These are phyloP conservation scores for Drosophila ananassae DNA, from an alignment of 1,140 invertebrate genomes.

Conservation along the genomic window DNA sequence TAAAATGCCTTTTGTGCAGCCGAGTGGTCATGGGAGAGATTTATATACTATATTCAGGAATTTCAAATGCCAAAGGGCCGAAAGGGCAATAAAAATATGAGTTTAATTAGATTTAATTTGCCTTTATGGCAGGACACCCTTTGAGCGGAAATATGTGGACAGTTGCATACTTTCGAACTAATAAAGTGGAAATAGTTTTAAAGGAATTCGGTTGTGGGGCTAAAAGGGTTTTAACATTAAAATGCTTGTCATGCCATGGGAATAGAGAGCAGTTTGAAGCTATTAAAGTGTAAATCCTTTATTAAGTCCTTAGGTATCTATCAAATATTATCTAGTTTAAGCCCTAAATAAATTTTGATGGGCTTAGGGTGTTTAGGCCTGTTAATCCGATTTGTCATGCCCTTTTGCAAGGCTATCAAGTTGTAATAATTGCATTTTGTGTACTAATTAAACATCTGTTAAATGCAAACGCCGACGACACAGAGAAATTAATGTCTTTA, in stretches of 20 bases:
- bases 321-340: background rate
- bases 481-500: constrained; percentile 24
- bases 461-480: constrained; percentile 41
- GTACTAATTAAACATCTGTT: constrained; percentile 68
- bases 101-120: background rate
- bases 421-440: constrained; percentile 50
- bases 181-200: background rate
- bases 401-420: constrained; percentile 32
- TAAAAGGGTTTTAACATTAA: background rate
- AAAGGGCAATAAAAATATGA: background rate
- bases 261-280: no score
- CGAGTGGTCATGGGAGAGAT: constrained; percentile 2
- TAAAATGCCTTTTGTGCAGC: constrained; percentile 8
- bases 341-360: constrained; percentile 1
- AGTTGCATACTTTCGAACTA: background rate
- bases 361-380: background rate
- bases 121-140: background rate
- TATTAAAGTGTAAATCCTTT: background rate
- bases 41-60: background rate
- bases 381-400: constrained; percentile 10
- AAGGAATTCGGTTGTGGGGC: background rate
- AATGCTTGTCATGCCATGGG: no score
- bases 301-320: no score
- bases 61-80: background rate
- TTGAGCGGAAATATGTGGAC: no score